Evolutionary conservation across 2,888 invertebrate genomes (phyloP).

Genomic region (Laothoe populi): DNA sequence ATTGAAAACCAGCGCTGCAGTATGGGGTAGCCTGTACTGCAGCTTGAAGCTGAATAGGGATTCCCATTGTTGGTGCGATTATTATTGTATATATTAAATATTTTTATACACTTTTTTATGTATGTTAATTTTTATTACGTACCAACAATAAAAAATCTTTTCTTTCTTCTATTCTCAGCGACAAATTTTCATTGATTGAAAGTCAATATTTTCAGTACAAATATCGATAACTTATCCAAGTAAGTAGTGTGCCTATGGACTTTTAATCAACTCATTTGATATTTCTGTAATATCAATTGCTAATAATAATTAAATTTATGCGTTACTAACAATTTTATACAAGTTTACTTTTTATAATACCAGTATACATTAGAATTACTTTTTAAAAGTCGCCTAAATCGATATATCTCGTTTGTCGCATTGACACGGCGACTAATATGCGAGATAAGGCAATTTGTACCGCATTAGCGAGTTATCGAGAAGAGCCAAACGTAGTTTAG

Average conservation of each 20-base stretch:
- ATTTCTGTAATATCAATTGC: background rate
- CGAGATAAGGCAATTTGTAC: background rate
- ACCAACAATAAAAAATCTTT: too few relatives aligned
- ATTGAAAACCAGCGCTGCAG: too few relatives aligned
- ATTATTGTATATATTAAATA: constrained; percentile 21
- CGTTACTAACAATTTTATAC: background rate
- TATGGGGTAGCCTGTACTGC: too few relatives aligned
- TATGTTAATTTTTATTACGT: too few relatives aligned
- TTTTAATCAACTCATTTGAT: background rate
- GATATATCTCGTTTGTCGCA: background rate
- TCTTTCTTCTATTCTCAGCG: too few relatives aligned
- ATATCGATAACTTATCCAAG: background rate
- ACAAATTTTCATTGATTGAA: background rate
- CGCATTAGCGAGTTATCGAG: background rate
- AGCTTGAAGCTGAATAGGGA: too few relatives aligned
- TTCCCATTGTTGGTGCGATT: too few relatives aligned
- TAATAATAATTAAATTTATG: background rate
- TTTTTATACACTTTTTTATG: too few relatives aligned
- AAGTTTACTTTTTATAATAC: background rate
- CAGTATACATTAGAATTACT: background rate
- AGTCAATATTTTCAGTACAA: background rate
- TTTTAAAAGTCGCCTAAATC: background rate
- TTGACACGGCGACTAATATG: background rate
- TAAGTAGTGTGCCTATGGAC: background rate
- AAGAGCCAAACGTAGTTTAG: too few relatives aligned